Evolutionary conservation across 2,888 invertebrate species (phyloP).

Genomic region (Philereme vetulata): DNA sequence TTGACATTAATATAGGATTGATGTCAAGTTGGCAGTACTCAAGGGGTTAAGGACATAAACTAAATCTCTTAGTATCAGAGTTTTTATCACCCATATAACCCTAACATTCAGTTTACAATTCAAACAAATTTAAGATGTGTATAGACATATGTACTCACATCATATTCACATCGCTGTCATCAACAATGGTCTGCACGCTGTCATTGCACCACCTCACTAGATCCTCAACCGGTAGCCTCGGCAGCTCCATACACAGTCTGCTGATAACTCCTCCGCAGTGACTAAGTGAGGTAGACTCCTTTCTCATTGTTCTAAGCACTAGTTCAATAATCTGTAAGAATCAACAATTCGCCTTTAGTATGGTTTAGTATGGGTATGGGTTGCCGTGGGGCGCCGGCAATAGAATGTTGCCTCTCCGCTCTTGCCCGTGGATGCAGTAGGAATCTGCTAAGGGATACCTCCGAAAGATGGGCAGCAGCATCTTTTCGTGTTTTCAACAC

Average conservation of each 20-base stretch:
- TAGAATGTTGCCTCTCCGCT: too few relatives aligned
- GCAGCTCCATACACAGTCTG: slow-evolving; percentile 66
- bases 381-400: too few relatives aligned
- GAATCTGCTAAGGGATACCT: too few relatives aligned
- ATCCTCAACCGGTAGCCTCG: slow-evolving; percentile 53
- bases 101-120: neutral
- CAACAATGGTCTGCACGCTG: slow-evolving; percentile 70
- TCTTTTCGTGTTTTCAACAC: too few relatives aligned
- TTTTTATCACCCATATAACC: too few relatives aligned
- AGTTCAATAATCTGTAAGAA: slow-evolving; percentile 58
- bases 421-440: too few relatives aligned
- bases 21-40: too few relatives aligned
- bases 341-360: neutral
- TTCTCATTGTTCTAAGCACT: slow-evolving; percentile 62
- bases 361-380: too few relatives aligned
- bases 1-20: too few relatives aligned
- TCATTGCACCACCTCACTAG: slow-evolving; percentile 69
- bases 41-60: too few relatives aligned
- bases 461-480: too few relatives aligned
- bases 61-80: too few relatives aligned
- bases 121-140: neutral
- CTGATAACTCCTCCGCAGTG: slow-evolving; percentile 70
- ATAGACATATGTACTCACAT: slow-evolving; percentile 56
- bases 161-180: slow-evolving; percentile 74
- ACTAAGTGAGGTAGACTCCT: slow-evolving; percentile 63